Percentiles rank a stretch among this genome's conserved stretches.
Conservation (phyloP, 1,140 invertebrate species). For the Cepaea nemoralis region DNA sequence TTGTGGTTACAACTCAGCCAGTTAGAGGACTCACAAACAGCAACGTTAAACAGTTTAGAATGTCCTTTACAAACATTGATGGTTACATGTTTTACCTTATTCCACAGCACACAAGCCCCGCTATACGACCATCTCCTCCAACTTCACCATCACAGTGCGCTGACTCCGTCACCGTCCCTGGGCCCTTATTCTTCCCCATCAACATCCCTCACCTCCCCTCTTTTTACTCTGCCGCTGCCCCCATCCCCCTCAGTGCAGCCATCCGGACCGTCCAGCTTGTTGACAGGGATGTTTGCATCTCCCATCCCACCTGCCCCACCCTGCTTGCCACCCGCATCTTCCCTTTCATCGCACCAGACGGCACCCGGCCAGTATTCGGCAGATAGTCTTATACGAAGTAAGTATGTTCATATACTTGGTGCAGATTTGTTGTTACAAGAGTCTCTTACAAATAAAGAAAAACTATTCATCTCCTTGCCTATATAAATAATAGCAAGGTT, state of each 20-base stretch:
- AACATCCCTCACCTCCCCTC: constrained; percentile 58
- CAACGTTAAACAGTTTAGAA: no score
- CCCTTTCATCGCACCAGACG: constrained; percentile 69
- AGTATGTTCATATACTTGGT: constrained; percentile 28
- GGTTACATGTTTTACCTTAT: constrained; percentile 11
- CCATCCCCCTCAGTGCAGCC: constrained; percentile 75
- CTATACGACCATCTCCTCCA: constrained; percentile 50
- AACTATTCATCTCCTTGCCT: no score
- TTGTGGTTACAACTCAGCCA: no score
- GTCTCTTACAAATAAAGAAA: no score
- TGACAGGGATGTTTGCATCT: constrained; percentile 68
- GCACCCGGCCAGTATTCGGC: constrained; percentile 45
- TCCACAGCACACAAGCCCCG: constrained; percentile 49
- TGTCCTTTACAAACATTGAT: not conserved
- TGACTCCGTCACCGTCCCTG: constrained; percentile 31
- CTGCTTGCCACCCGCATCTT: constrained; percentile 71
- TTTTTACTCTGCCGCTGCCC: constrained; percentile 70
- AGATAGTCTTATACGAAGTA: constrained; percentile 55
- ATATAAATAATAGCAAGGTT: no score
- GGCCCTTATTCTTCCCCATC: constrained; percentile 36
- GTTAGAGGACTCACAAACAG: no score
- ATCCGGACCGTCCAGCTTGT: constrained; percentile 71
- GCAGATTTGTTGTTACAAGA: no score
- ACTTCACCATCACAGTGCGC: constrained; percentile 46
- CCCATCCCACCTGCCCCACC: constrained; percentile 67